A percentile compares a stretch with the other conserved stretches of the same genome.
These are phyloP conservation scores for Hyposmocoma kahamanoa DNA, from an alignment of 1,140 invertebrate species.

Conservation along the genomic window DNA sequence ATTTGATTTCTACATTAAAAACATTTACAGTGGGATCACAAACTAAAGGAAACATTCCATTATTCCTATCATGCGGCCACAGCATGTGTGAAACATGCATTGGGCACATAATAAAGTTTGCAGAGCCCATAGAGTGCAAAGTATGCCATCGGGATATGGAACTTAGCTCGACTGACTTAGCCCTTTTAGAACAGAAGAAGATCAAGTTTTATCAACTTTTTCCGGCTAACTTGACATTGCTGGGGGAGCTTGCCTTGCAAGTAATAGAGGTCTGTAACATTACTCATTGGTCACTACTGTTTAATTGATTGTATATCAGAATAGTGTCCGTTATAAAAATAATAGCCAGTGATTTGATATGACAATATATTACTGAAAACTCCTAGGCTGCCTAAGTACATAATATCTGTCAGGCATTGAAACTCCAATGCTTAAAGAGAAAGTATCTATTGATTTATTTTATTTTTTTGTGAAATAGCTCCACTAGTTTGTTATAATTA, in stretches of 20 bases:
- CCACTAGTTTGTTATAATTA: too few relatives aligned
- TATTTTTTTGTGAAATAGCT: too few relatives aligned
- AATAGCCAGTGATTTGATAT: too few relatives aligned
- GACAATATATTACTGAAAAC: too few relatives aligned
- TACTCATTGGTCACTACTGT: neutral
- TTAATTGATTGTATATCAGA: too few relatives aligned
- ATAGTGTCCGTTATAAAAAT: too few relatives aligned
- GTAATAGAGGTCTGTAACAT: slow-evolving; percentile 34
- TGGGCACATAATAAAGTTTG: slow-evolving; percentile 42
- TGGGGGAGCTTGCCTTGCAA: slow-evolving; percentile 39
- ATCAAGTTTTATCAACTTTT: slow-evolving; percentile 37
- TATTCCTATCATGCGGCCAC: slow-evolving; percentile 58
- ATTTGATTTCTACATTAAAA: too few relatives aligned
- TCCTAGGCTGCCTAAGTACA: too few relatives aligned
- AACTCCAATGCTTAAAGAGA: too few relatives aligned
- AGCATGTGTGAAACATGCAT: slow-evolving; percentile 61
- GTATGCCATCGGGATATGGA: slow-evolving; percentile 43
- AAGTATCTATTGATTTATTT: too few relatives aligned
- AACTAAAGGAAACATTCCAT: slow-evolving; percentile 43
- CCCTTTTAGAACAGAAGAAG: slow-evolving; percentile 30
- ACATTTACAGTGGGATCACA: too few relatives aligned
- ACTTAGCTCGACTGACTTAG: slow-evolving; percentile 24
- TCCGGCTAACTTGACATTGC: slow-evolving; percentile 50
- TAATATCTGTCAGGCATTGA: too few relatives aligned
- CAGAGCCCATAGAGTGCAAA: slow-evolving; percentile 50